Evolutionary conservation across 1,140 invertebrate genomes (phyloP), one percentile per base, ranked within the genome.

Genomic region (Tribolium madens): DNA sequence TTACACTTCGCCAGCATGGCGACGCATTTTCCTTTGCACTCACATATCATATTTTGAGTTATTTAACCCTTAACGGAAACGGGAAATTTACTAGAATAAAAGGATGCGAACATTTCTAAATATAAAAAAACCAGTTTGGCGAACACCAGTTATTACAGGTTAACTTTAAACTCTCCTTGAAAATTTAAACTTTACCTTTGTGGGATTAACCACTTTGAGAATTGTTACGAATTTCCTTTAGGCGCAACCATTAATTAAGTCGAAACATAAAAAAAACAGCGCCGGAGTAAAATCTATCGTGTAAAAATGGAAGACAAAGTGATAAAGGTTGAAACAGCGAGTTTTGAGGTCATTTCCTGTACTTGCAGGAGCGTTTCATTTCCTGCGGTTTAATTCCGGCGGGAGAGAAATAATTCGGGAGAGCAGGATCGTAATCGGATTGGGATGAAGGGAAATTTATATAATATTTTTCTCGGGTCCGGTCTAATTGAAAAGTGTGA

Each of bases 311-410:
- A 76, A 76, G 75, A 52, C 75, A 46, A 31, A 48, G 73, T 42
- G 68, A 76, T 69, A 76, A 76, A 76, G 68, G 75, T 70, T 42
- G 75, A 76, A 64, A 69, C 69, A 50, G 52, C 33, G 76, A 48
- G 70, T 77, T 73, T 73, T 76, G 46, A 73, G 70, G 53, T 46
- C 76, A 73, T 73, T 77, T 77, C 76, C 76, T 72, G 69, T 70
- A 71, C 69, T 77, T 73, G 69, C 69, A 77, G 76, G 69, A 77
- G 76, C 69, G 36, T 77, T 77, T 77, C 76, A 77, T 77, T 77
- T 77, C 76, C 76, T 77, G 76, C 69, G 50, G 70, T 77, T 73
- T 70, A 70, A 48, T 77, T 77, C 69, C 50, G 68, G 52, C 46
- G 42, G 36, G 75, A 71, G 70, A 57, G 69, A 71, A 77, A 77